A percentile compares a stretch with the other conserved stretches of the same genome.
These are phyloP conservation scores for Dunckerocampus dactyliophorus DNA, from an alignment of 2,113 vertebrate species.

Conservation along the genomic window DNA sequence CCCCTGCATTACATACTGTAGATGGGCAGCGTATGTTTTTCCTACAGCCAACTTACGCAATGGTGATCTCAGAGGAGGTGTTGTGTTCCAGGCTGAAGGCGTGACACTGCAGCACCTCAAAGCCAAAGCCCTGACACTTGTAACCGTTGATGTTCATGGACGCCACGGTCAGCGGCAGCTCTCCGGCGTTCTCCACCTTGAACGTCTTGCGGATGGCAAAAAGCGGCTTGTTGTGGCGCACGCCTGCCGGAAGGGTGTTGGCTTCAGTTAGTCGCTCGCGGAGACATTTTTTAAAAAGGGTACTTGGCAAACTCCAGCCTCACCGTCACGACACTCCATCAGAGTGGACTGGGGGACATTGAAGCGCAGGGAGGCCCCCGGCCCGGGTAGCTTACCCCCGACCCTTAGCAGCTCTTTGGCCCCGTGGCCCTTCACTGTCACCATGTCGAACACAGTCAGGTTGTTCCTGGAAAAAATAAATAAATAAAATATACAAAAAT, in stretches of 20 bases:
- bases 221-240: conserved; percentile 88
- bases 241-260: conserved; percentile 61
- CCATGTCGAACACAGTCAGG: conserved; percentile 87
- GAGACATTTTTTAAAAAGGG: not conserved
- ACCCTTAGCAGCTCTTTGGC: conserved; percentile 89
- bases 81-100: conserved; percentile 86
- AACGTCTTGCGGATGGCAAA: conserved; percentile 91
- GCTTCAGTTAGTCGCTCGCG: not conserved
- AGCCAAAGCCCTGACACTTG: conserved; percentile 93
- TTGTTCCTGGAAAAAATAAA: conserved; percentile 81
- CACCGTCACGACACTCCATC: conserved; percentile 93
- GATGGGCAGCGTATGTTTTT: too few relatives aligned
- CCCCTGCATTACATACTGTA: too few relatives aligned
- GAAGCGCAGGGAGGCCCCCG: conserved; percentile 87
- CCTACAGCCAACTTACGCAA: conserved; percentile 78
- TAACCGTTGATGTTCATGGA: conserved; percentile 97
- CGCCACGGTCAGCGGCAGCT: conserved; percentile 88
- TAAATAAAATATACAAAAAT: too few relatives aligned
- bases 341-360: conserved; percentile 95
- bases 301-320: conserved; percentile 46
- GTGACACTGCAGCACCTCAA: conserved; percentile 89
- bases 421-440: conserved; percentile 85
- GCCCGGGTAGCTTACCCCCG: conserved; percentile 87
- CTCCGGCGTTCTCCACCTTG: conserved; percentile 93
- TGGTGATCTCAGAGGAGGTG: conserved; percentile 88